Conservation (phyloP, 2,888 invertebrate species). For the Lagria hirta region DNA sequence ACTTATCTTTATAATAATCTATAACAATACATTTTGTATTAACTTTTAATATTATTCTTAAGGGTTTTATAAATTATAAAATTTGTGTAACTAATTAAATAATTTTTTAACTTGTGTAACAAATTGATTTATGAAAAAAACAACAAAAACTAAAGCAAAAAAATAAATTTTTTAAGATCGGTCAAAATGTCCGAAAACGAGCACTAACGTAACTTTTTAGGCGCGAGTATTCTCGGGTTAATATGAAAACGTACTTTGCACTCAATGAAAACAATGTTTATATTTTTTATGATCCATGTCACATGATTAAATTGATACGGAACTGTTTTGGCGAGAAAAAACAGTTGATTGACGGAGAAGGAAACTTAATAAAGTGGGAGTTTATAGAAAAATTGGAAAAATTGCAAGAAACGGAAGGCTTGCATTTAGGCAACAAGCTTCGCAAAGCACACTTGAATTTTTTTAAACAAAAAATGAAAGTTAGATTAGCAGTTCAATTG, state of each 20-base stretch:
- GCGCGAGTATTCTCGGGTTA: too few relatives aligned
- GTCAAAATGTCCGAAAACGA: too few relatives aligned
- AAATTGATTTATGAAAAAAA: too few relatives aligned
- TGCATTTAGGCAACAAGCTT: constrained; percentile 22
- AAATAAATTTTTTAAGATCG: too few relatives aligned
- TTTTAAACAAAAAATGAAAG: constrained; percentile 24
- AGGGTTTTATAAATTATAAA: too few relatives aligned
- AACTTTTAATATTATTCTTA: too few relatives aligned
- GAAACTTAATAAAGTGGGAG: constrained; percentile 16
- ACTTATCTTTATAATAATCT: too few relatives aligned
- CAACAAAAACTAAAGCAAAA: too few relatives aligned
- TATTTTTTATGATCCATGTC: constrained; percentile 29
- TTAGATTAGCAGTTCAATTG: constrained; percentile 6
- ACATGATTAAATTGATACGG: constrained; percentile 38
- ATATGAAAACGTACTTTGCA: constrained; percentile 26
- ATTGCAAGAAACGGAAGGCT: constrained; percentile 20
- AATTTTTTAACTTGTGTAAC: too few relatives aligned
- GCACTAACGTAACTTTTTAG: too few relatives aligned
- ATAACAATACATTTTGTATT: too few relatives aligned
- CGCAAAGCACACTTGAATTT: constrained; percentile 13
- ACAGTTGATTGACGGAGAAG: constrained; percentile 17
- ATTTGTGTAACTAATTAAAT: too few relatives aligned
- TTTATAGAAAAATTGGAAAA: constrained; percentile 16
- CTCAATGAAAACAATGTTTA: constrained; percentile 8
- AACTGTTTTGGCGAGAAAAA: constrained; percentile 35